phyloP scores from a whole-genome alignment of 2,888 invertebrate species.

The Torymus auratus region DNA sequence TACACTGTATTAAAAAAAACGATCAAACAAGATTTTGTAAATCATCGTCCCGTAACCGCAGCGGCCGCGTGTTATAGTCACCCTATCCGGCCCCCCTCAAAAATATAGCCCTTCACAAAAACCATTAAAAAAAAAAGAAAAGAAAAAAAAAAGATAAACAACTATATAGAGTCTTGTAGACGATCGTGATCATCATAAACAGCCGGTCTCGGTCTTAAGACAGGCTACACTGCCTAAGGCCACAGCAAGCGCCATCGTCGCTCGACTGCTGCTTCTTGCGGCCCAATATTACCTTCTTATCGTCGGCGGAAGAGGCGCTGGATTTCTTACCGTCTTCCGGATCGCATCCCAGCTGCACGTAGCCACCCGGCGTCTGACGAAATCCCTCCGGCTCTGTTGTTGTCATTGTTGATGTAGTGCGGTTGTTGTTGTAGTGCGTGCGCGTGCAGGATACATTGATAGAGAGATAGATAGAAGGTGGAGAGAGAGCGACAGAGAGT shows the following conservation, averaged over 20 bases:
- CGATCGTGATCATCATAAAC: neutral
- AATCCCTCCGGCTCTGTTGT: constrained; percentile 66
- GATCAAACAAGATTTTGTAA: no score
- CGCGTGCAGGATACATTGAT: neutral
- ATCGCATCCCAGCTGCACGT: constrained; percentile 65
- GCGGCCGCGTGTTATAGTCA: no score
- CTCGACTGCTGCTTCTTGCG: constrained; percentile 55
- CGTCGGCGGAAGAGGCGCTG: constrained; percentile 56
- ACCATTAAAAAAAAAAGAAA: no score
- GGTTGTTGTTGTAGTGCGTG: neutral
- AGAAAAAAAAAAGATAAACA: no score
- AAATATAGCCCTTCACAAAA: no score
- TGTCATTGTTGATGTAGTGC: neutral
- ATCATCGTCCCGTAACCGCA: no score
- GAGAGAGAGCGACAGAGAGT: neutral
- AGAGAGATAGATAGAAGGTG: constrained; percentile 19
- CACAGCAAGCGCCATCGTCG: constrained; percentile 66
- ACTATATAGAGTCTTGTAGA: no score
- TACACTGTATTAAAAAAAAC: no score
- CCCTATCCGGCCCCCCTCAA: no score
- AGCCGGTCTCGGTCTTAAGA: constrained; percentile 61
- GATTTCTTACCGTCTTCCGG: constrained; percentile 72
- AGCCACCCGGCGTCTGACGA: constrained; percentile 62
- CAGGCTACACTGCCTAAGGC: constrained; percentile 68
- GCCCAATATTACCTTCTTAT: constrained; percentile 60